Conservation (phyloP, 2,797 vertebrate genomes). For the Ctenopoma kingsleyae region DNA sequence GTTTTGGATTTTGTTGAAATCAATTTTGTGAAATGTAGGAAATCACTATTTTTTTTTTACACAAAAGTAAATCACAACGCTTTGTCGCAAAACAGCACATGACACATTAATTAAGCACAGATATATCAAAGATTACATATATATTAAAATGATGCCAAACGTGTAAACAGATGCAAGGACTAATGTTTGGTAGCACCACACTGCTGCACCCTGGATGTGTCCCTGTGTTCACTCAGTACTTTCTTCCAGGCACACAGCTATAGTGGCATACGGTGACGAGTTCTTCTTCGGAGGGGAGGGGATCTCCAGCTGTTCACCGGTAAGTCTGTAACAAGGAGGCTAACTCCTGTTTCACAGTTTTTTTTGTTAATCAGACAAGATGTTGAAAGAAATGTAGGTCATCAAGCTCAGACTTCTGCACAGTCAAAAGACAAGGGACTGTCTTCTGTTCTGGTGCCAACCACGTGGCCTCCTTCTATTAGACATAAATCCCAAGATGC, state of each 20-base stretch:
- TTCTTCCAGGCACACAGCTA: slow-evolving; percentile 95
- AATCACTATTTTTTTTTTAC: too few species aligned
- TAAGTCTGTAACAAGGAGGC: slow-evolving; percentile 75
- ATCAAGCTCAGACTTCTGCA: not conserved
- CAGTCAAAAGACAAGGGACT: not conserved
- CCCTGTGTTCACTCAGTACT: not conserved
- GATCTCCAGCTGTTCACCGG: slow-evolving; percentile 95
- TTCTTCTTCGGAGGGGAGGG: slow-evolving; percentile 96
- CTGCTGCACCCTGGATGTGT: slow-evolving; percentile 31
- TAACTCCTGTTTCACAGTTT: slow-evolving; percentile 1
- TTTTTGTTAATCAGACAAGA: slow-evolving; percentile 15
- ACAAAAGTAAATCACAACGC: not conserved
- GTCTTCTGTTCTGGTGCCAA: not conserved
- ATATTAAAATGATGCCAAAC: not conserved
- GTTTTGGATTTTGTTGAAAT: not conserved
- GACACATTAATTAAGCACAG: not conserved
- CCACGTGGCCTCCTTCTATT: not conserved
- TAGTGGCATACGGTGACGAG: slow-evolving; percentile 96
- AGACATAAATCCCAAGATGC: not conserved
- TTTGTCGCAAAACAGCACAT: not conserved
- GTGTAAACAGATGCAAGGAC: not conserved
- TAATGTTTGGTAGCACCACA: not conserved
- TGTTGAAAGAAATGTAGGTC: slow-evolving; percentile 8
- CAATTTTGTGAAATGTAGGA: too few species aligned
- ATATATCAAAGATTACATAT: not conserved